phyloP scores from a whole-genome alignment of 2,888 invertebrate genomes.

The Tetramorium bicarinatum region DNA sequence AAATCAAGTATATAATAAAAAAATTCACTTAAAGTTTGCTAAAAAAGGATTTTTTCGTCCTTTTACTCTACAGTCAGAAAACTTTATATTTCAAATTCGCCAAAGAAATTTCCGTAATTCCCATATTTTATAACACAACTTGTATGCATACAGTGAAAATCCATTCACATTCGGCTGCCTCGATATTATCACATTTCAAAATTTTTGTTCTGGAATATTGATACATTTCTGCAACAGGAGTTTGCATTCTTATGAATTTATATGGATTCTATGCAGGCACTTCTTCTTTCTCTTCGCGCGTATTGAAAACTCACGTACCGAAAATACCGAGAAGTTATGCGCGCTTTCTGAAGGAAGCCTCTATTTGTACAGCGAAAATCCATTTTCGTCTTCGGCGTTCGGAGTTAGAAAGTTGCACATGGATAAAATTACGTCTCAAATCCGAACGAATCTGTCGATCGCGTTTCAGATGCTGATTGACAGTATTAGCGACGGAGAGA shows the following conservation, averaged over 20 bases:
- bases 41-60: neutral
- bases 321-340: constrained; percentile 53
- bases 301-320: constrained; percentile 49
- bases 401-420: constrained; percentile 47
- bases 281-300: constrained; percentile 41
- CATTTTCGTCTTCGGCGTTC: constrained; percentile 46
- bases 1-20: neutral
- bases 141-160: constrained; percentile 28
- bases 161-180: constrained; percentile 15
- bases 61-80: neutral
- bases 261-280: constrained; percentile 40
- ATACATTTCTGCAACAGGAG: constrained; percentile 39
- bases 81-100: neutral
- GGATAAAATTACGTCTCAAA: constrained; percentile 42
- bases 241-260: constrained; percentile 47
- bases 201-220: constrained; percentile 35
- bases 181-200: constrained; percentile 16
- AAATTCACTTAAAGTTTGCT: neutral
- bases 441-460: constrained; percentile 42
- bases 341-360: constrained; percentile 34
- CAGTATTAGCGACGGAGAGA: constrained; percentile 46
- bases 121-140: constrained; percentile 11
- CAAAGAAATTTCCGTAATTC: constrained; percentile 19
- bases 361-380: constrained; percentile 55
- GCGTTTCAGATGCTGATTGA: constrained; percentile 40